These are phyloP conservation scores for Meandrina meandrites DNA, from an alignment of 92 coral and sea anemone genomes.

Conservation along the genomic window DNA sequence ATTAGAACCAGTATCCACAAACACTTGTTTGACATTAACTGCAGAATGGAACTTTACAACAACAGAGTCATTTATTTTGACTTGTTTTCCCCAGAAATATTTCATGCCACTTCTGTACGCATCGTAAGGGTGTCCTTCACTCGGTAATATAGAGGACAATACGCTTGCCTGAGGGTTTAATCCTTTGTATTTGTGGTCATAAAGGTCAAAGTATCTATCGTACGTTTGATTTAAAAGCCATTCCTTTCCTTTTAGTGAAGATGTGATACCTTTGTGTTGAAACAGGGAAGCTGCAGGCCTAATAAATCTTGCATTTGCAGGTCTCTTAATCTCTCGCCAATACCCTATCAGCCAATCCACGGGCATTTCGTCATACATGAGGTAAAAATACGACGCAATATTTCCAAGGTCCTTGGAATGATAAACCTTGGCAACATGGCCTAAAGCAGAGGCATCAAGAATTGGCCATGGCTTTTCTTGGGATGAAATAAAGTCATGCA, in stretches of 20 bases:
- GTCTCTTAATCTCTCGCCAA: constrained; percentile 34
- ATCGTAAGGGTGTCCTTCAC: constrained; percentile 44
- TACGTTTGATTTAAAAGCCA: constrained; percentile 23
- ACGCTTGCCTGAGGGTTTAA: constrained; percentile 61
- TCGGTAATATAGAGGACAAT: constrained; percentile 11
- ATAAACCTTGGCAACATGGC: constrained; percentile 66
- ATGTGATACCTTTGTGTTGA: constrained; percentile 59
- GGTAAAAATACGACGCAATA: constrained; percentile 55
- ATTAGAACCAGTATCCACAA: constrained; percentile 64
- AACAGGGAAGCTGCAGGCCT: constrained; percentile 24
- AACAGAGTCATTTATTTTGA: constrained; percentile 32
- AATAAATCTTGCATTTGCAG: neutral
- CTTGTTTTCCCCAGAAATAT: constrained; percentile 55
- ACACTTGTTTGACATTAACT: constrained; percentile 37
- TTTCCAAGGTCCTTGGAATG: constrained; percentile 58
- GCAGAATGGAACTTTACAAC: constrained; percentile 17
- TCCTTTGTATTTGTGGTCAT: constrained; percentile 64
- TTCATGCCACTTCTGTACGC: constrained; percentile 67
- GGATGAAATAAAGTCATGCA: constrained; percentile 51
- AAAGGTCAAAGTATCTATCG: constrained; percentile 57
- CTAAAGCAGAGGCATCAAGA: constrained; percentile 49
- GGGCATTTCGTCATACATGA: constrained; percentile 75
- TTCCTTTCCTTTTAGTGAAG: constrained; percentile 52
- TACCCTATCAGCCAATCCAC: constrained; percentile 68
- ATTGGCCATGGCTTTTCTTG: constrained; percentile 47